Percentiles rank a stretch among this genome's conserved stretches.
Evolutionary conservation across 2,888 invertebrate genomes (phyloP).

Genomic region (Iphiclides podalirius): DNA sequence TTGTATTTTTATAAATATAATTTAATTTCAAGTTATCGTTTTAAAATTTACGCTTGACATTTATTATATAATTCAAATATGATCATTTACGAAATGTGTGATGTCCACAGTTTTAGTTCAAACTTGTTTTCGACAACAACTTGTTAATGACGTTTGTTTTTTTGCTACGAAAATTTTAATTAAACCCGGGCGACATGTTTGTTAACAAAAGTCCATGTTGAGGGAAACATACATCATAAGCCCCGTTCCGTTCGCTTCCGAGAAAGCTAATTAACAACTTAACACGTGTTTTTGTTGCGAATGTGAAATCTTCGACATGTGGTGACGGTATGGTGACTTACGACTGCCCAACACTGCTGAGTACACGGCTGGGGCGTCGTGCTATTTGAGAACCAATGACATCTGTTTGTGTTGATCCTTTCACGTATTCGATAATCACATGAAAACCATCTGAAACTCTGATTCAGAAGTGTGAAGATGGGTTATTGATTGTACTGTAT

Average conservation of each 20-base stretch:
- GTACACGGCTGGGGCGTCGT: constrained; percentile 13
- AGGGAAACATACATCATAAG: constrained; percentile 61
- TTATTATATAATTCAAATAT: too few relatives aligned
- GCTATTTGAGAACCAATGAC: constrained; percentile 11
- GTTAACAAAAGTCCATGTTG: constrained; percentile 41
- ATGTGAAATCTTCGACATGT: constrained; percentile 33
- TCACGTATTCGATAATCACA: too few relatives aligned
- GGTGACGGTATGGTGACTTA: constrained; percentile 27
- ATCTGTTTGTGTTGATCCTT: too few relatives aligned
- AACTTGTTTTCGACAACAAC: too few relatives aligned
- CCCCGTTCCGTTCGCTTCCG: constrained; percentile 46
- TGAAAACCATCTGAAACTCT: too few relatives aligned
- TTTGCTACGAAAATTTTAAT: constrained; percentile 22
- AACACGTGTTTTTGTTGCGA: constrained; percentile 63
- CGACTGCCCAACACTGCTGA: too few relatives aligned
- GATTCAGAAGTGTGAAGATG: background rate
- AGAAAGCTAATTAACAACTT: constrained; percentile 71
- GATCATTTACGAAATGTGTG: too few relatives aligned
- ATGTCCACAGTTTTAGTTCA: too few relatives aligned
- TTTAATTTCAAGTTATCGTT: too few relatives aligned
- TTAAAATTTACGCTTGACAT: too few relatives aligned
- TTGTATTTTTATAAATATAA: too few relatives aligned
- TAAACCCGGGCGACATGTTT: constrained; percentile 32
- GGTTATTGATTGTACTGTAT: background rate
- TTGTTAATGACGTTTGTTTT: too few relatives aligned